Conservation (phyloP, 2,113 vertebrate genomes). For the Istiophorus platypterus region DNA sequence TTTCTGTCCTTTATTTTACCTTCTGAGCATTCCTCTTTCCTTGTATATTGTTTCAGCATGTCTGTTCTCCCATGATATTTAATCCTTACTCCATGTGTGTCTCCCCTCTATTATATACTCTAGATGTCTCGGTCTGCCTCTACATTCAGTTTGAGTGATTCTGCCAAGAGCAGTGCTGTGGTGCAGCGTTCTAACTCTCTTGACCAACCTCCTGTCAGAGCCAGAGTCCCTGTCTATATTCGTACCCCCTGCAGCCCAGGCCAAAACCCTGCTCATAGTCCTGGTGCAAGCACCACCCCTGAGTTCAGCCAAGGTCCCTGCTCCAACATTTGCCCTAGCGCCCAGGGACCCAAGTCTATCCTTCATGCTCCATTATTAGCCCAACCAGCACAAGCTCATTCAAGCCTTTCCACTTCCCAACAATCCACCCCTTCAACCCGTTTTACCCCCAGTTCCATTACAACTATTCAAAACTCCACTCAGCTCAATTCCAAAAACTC, state of each 20-base stretch:
- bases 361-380: slow-evolving; percentile 52
- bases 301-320: slow-evolving; percentile 26
- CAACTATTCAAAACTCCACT: slow-evolving; percentile 5
- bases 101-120: slow-evolving; percentile 73
- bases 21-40: not conserved
- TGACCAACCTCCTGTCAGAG: slow-evolving; percentile 82
- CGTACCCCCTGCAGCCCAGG: slow-evolving; percentile 71
- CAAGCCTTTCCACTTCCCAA: slow-evolving; percentile 29
- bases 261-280: slow-evolving; percentile 60
- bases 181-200: slow-evolving; percentile 89
- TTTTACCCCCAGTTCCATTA: slow-evolving; percentile 4
- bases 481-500: slow-evolving; percentile 13
- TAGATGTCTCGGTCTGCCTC: slow-evolving; percentile 89
- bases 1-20: slow-evolving; percentile 1
- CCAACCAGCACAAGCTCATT: slow-evolving; percentile 35
- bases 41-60: not conserved
- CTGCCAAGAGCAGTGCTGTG: slow-evolving; percentile 78
- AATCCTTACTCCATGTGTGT: slow-evolving; percentile 49
- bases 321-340: not conserved
- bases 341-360: slow-evolving; percentile 65
- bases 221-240: slow-evolving; percentile 78
- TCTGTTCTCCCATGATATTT: slow-evolving; percentile 24
- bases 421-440: slow-evolving; percentile 4
- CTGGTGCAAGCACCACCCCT: slow-evolving; percentile 37
- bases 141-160: slow-evolving; percentile 84